Evolutionary conservation across 64 coral and sea anemone species (phyloP).

Genomic region (Actinia tenebrosa): DNA sequence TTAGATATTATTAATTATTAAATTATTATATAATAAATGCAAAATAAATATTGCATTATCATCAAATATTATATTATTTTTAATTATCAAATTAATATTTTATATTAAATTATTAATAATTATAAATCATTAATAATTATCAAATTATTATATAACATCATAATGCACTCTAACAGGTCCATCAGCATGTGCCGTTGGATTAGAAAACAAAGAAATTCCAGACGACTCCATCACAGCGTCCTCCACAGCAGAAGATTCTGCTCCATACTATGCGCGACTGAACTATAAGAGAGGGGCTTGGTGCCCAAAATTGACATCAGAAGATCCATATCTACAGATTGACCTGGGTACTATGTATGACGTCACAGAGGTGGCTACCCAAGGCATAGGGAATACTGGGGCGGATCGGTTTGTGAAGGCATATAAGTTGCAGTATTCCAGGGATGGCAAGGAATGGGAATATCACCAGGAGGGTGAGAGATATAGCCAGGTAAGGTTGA

Average conservation of each 20-base stretch:
- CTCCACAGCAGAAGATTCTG: conserved; percentile 23
- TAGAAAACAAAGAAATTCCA: conserved; percentile 14
- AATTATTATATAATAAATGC: neutral
- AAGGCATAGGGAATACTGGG: conserved; percentile 20
- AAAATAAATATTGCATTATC: too few species aligned
- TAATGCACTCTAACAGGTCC: neutral
- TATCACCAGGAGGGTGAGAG: conserved; percentile 17
- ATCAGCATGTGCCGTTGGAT: neutral
- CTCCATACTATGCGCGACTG: conserved; percentile 31
- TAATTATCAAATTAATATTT: too few species aligned
- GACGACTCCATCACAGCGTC: conserved; percentile 26
- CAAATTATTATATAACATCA: neutral
- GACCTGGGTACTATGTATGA: conserved; percentile 33
- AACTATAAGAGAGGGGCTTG: conserved; percentile 36
- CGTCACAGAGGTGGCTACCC: conserved; percentile 47
- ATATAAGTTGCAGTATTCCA: conserved; percentile 46
- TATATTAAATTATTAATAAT: too few species aligned
- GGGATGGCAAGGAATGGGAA: conserved; percentile 36
- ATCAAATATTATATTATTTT: too few species aligned
- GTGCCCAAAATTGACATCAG: conserved; percentile 22
- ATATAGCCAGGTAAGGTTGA: neutral
- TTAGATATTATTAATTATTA: neutral
- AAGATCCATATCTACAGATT: conserved; percentile 52
- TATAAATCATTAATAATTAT: neutral
- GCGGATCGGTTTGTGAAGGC: conserved; percentile 32